Conservation (phyloP, 2,113 vertebrate species). For the Proterorhinus semilunaris region DNA sequence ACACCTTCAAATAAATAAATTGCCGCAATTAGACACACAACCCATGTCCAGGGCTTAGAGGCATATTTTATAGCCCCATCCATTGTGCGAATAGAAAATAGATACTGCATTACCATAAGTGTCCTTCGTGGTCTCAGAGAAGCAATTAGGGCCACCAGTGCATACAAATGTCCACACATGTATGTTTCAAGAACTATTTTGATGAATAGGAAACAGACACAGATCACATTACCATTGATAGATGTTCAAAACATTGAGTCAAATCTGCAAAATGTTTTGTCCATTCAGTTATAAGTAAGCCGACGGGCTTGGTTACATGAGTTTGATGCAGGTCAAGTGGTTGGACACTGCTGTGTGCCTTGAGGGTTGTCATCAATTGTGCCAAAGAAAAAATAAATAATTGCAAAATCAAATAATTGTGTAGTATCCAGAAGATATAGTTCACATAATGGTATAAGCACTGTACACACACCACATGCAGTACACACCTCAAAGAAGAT, state of each 20-base stretch:
- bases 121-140: conserved; percentile 26
- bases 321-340: too few species aligned
- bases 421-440: background rate
- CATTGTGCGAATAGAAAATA: conserved; percentile 44
- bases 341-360: too few species aligned
- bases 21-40: conserved; percentile 58
- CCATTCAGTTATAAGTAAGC: too few species aligned
- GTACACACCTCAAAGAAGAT: background rate
- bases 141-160: conserved; percentile 24
- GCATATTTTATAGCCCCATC: conserved; percentile 49
- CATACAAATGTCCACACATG: conserved; percentile 2
- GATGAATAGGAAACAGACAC: background rate
- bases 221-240: background rate
- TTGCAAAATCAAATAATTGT: too few species aligned
- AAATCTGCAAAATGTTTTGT: too few species aligned
- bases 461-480: background rate
- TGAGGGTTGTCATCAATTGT: too few species aligned
- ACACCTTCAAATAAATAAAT: conserved; percentile 65
- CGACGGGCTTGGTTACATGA: too few species aligned
- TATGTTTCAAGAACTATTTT: background rate
- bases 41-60: conserved; percentile 31
- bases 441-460: background rate
- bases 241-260: background rate
- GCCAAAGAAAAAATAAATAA: too few species aligned
- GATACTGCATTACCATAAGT: conserved; percentile 27